These are phyloP conservation scores for Conops quadrifasciatus DNA, from an alignment of 2,888 invertebrate species.

Conservation along the genomic window DNA sequence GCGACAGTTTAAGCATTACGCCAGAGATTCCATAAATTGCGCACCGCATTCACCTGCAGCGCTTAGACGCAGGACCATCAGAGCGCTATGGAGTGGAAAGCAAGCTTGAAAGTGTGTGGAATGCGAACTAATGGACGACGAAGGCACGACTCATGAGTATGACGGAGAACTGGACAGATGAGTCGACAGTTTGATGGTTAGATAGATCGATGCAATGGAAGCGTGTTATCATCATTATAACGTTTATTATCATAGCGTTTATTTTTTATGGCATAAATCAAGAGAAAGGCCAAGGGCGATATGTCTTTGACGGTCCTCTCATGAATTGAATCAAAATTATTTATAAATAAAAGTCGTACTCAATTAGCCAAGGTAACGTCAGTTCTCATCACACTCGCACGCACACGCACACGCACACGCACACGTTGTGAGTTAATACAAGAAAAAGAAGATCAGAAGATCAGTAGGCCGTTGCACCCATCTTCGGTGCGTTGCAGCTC, in stretches of 20 bases:
- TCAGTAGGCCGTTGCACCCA: background rate
- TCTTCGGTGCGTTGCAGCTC: too few relatives aligned
- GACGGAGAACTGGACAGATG: background rate
- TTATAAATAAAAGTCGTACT: conserved; percentile 25
- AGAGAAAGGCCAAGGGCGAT: conserved; percentile 6
- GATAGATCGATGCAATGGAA: background rate
- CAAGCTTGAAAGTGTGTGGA: background rate
- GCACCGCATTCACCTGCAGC: conserved; percentile 28
- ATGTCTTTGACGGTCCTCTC: conserved; percentile 11
- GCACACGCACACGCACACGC: background rate
- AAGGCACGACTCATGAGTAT: background rate
- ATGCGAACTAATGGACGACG: background rate
- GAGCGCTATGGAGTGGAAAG: background rate
- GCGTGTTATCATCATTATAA: background rate
- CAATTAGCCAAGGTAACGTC: conserved; percentile 19
- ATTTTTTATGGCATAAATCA: conserved; percentile 18
- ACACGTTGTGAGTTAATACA: background rate
- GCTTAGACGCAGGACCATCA: background rate
- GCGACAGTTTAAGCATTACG: conserved; percentile 11
- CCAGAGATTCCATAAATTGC: conserved; percentile 23
- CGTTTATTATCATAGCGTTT: background rate
- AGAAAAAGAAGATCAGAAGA: background rate
- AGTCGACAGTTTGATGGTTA: background rate
- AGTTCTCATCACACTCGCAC: background rate
- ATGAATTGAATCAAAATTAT: conserved; percentile 3